phyloP scores from a whole-genome alignment of 2,113 vertebrate genomes.

The Corvus cornix region DNA sequence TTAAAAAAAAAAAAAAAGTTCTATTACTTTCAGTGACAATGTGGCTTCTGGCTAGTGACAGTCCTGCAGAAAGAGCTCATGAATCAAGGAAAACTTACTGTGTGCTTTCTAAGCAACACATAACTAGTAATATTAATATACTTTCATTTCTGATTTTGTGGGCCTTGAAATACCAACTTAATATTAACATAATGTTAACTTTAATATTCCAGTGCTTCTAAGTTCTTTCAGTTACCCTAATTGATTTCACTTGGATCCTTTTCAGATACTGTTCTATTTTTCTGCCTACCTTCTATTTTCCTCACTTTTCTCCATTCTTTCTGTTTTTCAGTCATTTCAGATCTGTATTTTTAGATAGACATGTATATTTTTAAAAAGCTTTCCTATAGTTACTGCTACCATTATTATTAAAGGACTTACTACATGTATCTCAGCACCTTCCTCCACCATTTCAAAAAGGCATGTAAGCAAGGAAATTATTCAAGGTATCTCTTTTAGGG shows the following conservation, averaged over 20 bases:
- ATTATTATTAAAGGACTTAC: not conserved
- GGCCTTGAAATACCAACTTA: constrained; percentile 12
- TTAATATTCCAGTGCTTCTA: not conserved
- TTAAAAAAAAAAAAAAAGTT: fast-evolving
- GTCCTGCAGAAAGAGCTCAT: constrained; percentile 7
- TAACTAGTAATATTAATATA: not conserved
- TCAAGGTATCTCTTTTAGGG: not conserved
- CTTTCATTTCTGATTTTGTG: not conserved
- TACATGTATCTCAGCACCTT: not conserved
- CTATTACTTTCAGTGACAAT: not conserved
- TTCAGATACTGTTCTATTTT: not conserved
- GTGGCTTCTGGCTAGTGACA: not conserved
- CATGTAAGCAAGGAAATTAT: not conserved
- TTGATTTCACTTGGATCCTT: not conserved
- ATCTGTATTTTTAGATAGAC: not conserved
- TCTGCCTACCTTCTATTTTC: not conserved
- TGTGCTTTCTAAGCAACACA: not conserved
- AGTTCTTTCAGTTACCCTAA: not conserved
- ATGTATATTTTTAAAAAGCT: not conserved
- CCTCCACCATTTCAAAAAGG: not conserved
- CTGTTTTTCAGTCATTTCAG: not conserved
- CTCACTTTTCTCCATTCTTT: not conserved
- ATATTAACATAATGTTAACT: not conserved
- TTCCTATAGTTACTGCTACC: not conserved
- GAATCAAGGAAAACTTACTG: constrained; percentile 5